A percentile compares a stretch with the other conserved stretches of the same genome.
Conservation (phyloP, 2,888 invertebrate genomes). For the Dione vanillae region DNA sequence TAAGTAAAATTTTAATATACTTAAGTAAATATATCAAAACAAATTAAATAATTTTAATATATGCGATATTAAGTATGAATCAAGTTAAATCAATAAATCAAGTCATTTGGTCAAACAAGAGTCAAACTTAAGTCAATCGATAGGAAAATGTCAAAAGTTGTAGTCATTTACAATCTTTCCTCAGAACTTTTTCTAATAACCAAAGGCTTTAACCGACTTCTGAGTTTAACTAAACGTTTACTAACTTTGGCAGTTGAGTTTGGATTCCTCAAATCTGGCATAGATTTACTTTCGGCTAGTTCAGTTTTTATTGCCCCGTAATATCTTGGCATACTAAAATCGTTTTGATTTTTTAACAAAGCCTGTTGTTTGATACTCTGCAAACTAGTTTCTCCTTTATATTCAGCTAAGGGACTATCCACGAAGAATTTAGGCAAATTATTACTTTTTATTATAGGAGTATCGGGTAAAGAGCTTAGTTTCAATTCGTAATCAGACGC, state of each 20-base stretch:
- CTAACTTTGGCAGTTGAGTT: conserved; percentile 67
- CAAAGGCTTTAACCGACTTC: conserved; percentile 75
- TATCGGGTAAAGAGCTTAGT: conserved; percentile 75
- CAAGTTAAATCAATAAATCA: no score
- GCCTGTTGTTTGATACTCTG: conserved; percentile 82
- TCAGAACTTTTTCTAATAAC: conserved; percentile 78
- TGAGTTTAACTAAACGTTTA: conserved; percentile 74
- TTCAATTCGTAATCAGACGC: conserved; percentile 64
- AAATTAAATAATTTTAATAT: no score
- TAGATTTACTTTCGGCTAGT: conserved; percentile 75
- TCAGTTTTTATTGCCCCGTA: conserved; percentile 75
- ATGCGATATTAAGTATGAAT: neutral
- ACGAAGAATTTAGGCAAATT: conserved; percentile 79
- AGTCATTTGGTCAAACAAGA: no score
- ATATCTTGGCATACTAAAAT: conserved; percentile 86
- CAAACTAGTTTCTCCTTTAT: conserved; percentile 74
- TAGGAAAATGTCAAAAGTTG: no score
- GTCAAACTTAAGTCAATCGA: no score
- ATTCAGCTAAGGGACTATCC: conserved; percentile 72
- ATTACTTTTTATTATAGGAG: conserved; percentile 77
- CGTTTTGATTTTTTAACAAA: conserved; percentile 75
- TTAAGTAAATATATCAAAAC: no score
- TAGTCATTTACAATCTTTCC: conserved; percentile 60
- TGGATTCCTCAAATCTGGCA: conserved; percentile 77
- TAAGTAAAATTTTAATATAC: neutral